Evolutionary conservation across 2,113 vertebrate genomes (phyloP).

Genomic region (Cathartes aura): DNA sequence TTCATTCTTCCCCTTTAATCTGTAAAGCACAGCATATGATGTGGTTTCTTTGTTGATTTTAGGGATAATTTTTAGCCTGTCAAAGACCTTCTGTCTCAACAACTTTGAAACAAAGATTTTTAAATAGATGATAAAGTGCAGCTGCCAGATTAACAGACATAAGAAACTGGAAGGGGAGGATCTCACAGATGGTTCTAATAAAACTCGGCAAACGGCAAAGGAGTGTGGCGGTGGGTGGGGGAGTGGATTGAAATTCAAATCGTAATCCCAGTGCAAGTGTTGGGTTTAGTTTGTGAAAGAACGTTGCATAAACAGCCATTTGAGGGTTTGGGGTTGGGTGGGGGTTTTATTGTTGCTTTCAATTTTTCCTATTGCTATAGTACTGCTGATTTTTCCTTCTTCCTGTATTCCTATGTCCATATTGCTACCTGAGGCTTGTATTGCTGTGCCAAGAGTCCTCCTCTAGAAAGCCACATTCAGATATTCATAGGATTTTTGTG

Average conservation of each 20-base stretch:
- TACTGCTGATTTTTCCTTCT: not conserved
- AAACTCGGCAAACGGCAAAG: not conserved
- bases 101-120: constrained; percentile 37
- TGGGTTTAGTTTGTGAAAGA: not conserved
- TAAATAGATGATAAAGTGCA: constrained; percentile 30
- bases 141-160: constrained; percentile 25
- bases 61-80: constrained; percentile 32
- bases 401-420: not conserved
- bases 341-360: not conserved
- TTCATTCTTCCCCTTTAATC: not conserved
- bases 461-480: not conserved
- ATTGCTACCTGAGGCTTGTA: not conserved
- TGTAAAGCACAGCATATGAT: not conserved
- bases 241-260: not conserved
- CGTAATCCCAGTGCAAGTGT: not conserved
- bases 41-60: constrained; percentile 44
- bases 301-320: not conserved
- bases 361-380: not conserved
- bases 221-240: not conserved
- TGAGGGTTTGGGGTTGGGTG: not conserved
- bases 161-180: constrained; percentile 8
- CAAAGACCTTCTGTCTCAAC: constrained; percentile 45
- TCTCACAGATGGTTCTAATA: constrained; percentile 60
- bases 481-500: not conserved
- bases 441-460: not conserved